Conservation (phyloP, 2,797 vertebrate species). For the Propithecus deckenii region DNA sequence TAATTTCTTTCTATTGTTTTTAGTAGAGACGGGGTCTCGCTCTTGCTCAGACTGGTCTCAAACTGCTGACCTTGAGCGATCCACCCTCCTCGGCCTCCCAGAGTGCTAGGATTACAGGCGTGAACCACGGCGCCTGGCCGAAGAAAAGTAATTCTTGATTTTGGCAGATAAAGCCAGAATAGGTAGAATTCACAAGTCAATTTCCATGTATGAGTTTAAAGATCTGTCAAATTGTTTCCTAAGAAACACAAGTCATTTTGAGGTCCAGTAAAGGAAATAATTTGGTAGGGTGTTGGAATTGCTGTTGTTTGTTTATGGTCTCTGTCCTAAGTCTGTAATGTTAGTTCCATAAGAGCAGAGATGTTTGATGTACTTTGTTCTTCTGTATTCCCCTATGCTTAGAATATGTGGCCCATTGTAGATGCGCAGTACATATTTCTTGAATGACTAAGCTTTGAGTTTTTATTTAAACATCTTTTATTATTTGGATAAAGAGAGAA, state of each 20-base stretch:
- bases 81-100: too few species aligned
- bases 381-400: neutral
- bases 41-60: too few species aligned
- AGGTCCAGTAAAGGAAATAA: conserved; percentile 3
- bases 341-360: neutral
- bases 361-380: neutral
- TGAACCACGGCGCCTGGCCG: too few species aligned
- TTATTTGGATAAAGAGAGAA: neutral
- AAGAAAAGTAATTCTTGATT: neutral
- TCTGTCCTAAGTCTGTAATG: neutral
- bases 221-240: neutral
- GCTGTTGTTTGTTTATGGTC: neutral
- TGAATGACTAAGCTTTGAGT: neutral
- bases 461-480: neutral
- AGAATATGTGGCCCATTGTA: neutral
- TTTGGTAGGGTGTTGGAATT: neutral
- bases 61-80: too few species aligned
- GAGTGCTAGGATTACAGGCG: too few species aligned
- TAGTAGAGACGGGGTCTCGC: too few species aligned
- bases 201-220: neutral
- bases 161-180: neutral
- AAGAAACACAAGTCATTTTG: neutral
- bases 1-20: too few species aligned
- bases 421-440: neutral
- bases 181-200: neutral